phyloP scores from a whole-genome alignment of 1,140 invertebrate species.

The Drosophila erecta region DNA sequence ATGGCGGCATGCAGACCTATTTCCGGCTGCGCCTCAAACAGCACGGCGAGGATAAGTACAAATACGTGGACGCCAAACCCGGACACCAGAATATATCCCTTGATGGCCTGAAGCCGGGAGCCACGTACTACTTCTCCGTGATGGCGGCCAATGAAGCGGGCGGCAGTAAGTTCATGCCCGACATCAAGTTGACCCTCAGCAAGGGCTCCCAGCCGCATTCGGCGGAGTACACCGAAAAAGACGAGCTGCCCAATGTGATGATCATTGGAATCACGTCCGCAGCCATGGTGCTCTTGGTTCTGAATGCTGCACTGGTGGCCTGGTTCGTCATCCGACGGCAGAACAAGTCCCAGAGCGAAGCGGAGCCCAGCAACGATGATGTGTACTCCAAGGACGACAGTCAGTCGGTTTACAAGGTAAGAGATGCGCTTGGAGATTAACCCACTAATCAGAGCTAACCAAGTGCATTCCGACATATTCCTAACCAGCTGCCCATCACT shows the following conservation, averaged over 20 bases:
- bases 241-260: constrained; percentile 90
- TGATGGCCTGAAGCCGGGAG: constrained; percentile 90
- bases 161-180: constrained; percentile 91
- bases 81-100: constrained; percentile 89
- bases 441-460: constrained; percentile 30
- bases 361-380: constrained; percentile 90
- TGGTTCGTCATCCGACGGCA: constrained; percentile 90
- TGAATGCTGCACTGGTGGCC: constrained; percentile 92
- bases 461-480: constrained; percentile 16
- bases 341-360: constrained; percentile 87
- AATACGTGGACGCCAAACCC: constrained; percentile 91
- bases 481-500: constrained; percentile 80
- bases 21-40: constrained; percentile 90
- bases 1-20: constrained; percentile 94
- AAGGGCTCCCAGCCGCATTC: constrained; percentile 86
- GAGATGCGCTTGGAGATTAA: constrained; percentile 2
- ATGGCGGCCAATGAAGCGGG: constrained; percentile 94
- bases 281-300: constrained; percentile 90
- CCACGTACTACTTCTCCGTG: constrained; percentile 94
- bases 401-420: constrained; percentile 85
- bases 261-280: constrained; percentile 92
- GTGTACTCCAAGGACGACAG: constrained; percentile 92
- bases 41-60: constrained; percentile 86
- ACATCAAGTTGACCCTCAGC: constrained; percentile 89
- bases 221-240: constrained; percentile 88